These are phyloP conservation scores for Brachylomia viminalis DNA, from an alignment of 2,888 invertebrate genomes.

Conservation along the genomic window DNA sequence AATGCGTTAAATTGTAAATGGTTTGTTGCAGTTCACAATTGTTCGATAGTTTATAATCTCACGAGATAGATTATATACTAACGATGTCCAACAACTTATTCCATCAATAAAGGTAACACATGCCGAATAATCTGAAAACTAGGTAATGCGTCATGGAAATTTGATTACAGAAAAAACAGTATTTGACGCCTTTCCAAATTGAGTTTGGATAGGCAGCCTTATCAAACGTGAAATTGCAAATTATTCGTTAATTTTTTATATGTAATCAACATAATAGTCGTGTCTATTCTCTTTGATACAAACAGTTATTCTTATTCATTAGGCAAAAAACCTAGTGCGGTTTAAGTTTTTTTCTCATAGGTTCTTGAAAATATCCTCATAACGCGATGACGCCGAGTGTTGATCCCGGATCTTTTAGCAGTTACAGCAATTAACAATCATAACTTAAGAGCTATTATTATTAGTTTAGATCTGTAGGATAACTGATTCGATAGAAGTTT, in stretches of 20 bases:
- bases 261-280: constrained; percentile 12
- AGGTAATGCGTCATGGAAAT: not conserved
- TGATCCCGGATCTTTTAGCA: constrained; percentile 56
- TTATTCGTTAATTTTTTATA: constrained; percentile 6
- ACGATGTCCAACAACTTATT: too few species aligned
- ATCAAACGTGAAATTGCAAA: constrained; percentile 23
- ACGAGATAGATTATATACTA: too few species aligned
- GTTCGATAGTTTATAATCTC: too few species aligned
- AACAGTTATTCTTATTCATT: constrained; percentile 10
- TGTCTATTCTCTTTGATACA: not conserved
- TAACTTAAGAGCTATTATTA: constrained; percentile 7
- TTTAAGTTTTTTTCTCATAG: not conserved
- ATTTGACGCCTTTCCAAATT: not conserved
- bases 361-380: not conserved
- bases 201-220: not conserved
- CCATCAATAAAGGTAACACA: not conserved
- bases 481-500: constrained; percentile 5
- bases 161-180: not conserved
- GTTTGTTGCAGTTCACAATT: too few species aligned
- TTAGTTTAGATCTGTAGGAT: constrained; percentile 10
- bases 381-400: constrained; percentile 9
- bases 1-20: too few species aligned
- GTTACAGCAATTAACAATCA: constrained; percentile 35
- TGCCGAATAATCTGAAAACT: not conserved
- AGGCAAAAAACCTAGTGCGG: constrained; percentile 15